Conservation (phyloP, 2,797 vertebrate species). For the Nannoperca australis region DNA sequence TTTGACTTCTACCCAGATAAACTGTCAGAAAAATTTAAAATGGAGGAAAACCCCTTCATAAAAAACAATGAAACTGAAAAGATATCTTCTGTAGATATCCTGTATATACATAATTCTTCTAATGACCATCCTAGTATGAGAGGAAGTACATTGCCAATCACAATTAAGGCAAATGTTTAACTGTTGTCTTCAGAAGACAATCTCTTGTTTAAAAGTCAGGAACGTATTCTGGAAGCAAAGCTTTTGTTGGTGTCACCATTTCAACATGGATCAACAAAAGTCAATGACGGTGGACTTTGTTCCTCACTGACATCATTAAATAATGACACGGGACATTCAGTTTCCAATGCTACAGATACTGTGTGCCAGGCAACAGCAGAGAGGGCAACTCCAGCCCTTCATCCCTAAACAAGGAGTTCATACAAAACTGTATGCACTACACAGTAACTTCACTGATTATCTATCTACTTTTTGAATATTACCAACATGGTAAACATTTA, state of each 20-base stretch:
- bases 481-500: conserved; percentile 61
- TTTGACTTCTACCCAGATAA: neutral
- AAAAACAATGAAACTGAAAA: conserved; percentile 11
- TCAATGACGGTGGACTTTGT: neutral
- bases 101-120: conserved; percentile 20
- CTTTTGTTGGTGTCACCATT: conserved; percentile 27
- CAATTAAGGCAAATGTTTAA: conserved; percentile 48
- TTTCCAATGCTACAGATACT: conserved; percentile 6
- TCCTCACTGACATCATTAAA: conserved; percentile 16
- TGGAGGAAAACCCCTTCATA: conserved; percentile 27
- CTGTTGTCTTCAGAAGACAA: conserved; percentile 13
- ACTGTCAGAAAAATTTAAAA: conserved; percentile 13
- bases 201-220: neutral
- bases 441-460: conserved; percentile 4
- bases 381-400: conserved; percentile 7
- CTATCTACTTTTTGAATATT: conserved; percentile 26
- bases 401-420: neutral
- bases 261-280: conserved; percentile 14
- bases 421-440: neutral
- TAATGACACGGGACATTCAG: conserved; percentile 1
- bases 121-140: conserved; percentile 7
- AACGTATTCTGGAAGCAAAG: neutral
- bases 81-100: too few species aligned
- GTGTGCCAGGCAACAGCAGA: neutral
- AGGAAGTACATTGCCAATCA: conserved; percentile 29